Conservation (phyloP, 1,140 invertebrate species). For the Drosophila murphyi region DNA sequence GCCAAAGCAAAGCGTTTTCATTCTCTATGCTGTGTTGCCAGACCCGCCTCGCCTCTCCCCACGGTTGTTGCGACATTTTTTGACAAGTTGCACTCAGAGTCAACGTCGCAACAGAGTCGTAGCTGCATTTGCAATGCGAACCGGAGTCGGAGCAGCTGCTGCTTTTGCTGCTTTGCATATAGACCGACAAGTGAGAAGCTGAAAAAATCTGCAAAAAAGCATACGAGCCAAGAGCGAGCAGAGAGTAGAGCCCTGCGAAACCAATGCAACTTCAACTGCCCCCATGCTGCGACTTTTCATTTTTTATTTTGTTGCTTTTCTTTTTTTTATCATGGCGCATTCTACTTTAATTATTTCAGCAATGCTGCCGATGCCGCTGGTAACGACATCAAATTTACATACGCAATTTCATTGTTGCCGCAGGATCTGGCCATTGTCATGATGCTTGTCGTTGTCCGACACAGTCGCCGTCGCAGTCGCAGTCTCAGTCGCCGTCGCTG, state of each 20-base stretch:
- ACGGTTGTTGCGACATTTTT: constrained; percentile 73
- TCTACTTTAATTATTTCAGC: constrained; percentile 82
- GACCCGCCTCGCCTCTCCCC: constrained; percentile 10
- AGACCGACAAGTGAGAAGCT: constrained; percentile 52
- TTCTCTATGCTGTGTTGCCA: constrained; percentile 12
- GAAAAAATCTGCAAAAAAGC: constrained; percentile 34
- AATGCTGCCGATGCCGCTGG: constrained; percentile 69
- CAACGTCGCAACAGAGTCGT: constrained; percentile 24
- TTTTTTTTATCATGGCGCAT: constrained; percentile 55
- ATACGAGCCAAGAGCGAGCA: constrained; percentile 31
- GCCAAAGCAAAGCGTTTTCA: constrained; percentile 71
- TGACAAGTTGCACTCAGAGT: constrained; percentile 78
- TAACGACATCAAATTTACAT: constrained; percentile 83
- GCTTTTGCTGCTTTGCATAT: constrained; percentile 71
- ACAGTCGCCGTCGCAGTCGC: neutral
- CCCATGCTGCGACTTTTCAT: constrained; percentile 40
- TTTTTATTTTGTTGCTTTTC: constrained; percentile 10
- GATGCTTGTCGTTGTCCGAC: constrained; percentile 31
- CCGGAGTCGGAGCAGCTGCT: constrained; percentile 53
- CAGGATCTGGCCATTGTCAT: constrained; percentile 68
- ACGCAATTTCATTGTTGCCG: constrained; percentile 83
- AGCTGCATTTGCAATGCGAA: constrained; percentile 49
- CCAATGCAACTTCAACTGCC: constrained; percentile 27
- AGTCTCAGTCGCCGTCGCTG: constrained; percentile 16
- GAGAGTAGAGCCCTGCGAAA: neutral